phyloP scores from a whole-genome alignment of 2,797 vertebrate species.

The Schizothorax lantsangensis region DNA sequence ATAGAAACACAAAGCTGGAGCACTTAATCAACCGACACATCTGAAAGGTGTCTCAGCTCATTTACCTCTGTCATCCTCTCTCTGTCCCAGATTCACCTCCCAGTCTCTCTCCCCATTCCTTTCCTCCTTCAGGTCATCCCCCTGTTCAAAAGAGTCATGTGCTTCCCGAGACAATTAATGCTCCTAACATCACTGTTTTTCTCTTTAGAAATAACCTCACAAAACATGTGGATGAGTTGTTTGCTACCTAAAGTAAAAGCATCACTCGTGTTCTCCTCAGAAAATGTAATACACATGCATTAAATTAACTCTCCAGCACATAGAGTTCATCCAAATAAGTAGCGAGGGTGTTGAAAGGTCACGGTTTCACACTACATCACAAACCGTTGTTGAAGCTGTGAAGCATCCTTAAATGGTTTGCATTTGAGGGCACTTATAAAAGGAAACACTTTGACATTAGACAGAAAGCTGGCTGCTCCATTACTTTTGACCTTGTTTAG shows the following conservation, averaged over 20 bases:
- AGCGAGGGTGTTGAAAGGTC: background rate
- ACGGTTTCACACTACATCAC: conserved; percentile 16
- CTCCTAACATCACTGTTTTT: conserved; percentile 1
- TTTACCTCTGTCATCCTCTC: background rate
- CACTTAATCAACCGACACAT: conserved; percentile 2
- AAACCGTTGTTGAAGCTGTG: background rate
- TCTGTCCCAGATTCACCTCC: conserved; percentile 27
- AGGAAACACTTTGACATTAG: conserved; percentile 35
- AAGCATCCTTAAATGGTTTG: conserved; percentile 21
- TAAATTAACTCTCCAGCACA: conserved; percentile 5
- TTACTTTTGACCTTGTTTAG: conserved; percentile 53
- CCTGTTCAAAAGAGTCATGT: conserved; percentile 17
- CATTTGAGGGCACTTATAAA: conserved; percentile 6
- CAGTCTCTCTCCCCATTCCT: background rate
- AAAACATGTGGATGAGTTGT: background rate
- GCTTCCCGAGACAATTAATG: background rate
- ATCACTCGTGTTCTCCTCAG: background rate
- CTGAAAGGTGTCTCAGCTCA: background rate
- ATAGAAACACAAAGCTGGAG: background rate
- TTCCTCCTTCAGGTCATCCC: conserved; percentile 20
- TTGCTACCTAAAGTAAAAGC: conserved; percentile 3
- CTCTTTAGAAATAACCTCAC: background rate
- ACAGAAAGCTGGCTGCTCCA: conserved; percentile 28
- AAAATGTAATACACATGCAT: background rate
- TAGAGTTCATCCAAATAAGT: background rate